phyloP scores from a whole-genome alignment of 2,113 vertebrate genomes.

The Otocyon megalotis region DNA sequence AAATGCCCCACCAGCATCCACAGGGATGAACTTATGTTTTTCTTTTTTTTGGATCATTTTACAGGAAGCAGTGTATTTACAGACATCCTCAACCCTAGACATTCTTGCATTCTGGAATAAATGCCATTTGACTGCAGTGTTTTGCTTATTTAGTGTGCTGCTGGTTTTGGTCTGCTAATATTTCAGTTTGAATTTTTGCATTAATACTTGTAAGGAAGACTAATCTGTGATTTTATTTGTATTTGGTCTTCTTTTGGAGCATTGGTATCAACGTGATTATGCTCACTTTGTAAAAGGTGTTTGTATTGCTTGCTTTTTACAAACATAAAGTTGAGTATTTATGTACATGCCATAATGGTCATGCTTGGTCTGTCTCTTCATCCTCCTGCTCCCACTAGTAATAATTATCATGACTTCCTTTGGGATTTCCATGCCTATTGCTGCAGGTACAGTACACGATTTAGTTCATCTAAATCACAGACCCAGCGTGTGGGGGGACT shows the following conservation, averaged over 20 bases:
- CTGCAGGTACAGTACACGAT: rapidly evolving
- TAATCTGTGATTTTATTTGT: neutral
- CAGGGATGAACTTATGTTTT: rapidly evolving
- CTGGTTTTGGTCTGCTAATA: neutral
- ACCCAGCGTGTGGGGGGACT: rapidly evolving
- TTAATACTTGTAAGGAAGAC: too few relatives aligned
- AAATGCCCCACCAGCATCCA: neutral
- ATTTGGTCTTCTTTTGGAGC: neutral
- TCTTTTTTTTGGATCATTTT: neutral
- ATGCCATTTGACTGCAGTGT: rapidly evolving
- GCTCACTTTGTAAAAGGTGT: neutral
- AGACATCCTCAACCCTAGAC: neutral
- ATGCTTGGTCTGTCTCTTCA: neutral
- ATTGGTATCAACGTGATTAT: neutral
- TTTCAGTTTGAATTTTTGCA: neutral
- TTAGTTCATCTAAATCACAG: neutral
- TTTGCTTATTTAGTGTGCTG: neutral
- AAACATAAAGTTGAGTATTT: neutral
- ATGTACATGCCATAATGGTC: rapidly evolving
- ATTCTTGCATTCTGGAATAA: neutral
- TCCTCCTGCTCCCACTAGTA: rapidly evolving
- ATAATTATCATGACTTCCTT: neutral
- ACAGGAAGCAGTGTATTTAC: rapidly evolving
- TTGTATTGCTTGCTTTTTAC: neutral
- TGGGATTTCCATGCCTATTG: too few relatives aligned